phyloP scores from a whole-genome alignment of 2,888 invertebrate genomes.

The Tetrapedia diversipes region DNA sequence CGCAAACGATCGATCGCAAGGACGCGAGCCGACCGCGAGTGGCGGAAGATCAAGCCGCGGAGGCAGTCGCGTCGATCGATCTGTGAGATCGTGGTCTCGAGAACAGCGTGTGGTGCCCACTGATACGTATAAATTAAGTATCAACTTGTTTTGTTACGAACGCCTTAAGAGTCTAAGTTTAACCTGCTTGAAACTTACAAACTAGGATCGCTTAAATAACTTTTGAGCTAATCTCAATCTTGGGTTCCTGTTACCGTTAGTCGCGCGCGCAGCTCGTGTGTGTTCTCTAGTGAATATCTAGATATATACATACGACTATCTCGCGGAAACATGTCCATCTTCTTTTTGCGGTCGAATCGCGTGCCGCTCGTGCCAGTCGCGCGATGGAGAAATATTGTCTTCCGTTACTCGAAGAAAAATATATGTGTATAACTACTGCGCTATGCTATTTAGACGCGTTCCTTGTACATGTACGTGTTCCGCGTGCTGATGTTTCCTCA shows the following conservation, averaged over 20 bases:
- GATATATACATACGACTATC: slow-evolving; percentile 35
- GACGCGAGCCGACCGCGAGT: background rate
- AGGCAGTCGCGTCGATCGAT: slow-evolving; percentile 12
- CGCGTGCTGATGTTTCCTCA: background rate
- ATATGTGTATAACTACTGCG: slow-evolving; percentile 67
- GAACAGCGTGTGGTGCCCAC: slow-evolving; percentile 37
- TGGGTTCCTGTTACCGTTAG: slow-evolving; percentile 44
- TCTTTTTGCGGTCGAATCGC: slow-evolving; percentile 28
- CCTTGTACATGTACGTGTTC: slow-evolving; percentile 23
- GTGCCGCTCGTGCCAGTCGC: slow-evolving; percentile 41
- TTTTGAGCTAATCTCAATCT: slow-evolving; percentile 72
- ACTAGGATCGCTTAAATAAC: slow-evolving; percentile 59
- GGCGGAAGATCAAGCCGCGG: slow-evolving; percentile 33
- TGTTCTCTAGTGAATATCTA: slow-evolving; percentile 25
- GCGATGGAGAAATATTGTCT: slow-evolving; percentile 81
- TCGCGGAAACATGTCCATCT: slow-evolving; percentile 15
- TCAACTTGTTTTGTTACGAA: slow-evolving; percentile 53
- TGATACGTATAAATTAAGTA: slow-evolving; percentile 66
- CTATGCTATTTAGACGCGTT: slow-evolving; percentile 47
- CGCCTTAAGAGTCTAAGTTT: slow-evolving; percentile 56
- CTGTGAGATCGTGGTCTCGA: slow-evolving; percentile 1
- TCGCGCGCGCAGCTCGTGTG: background rate
- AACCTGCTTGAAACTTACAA: slow-evolving; percentile 58
- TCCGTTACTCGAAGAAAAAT: slow-evolving; percentile 78
- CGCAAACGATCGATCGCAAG: background rate